These are phyloP conservation scores for Forbesichthys papilliferus DNA, from an alignment of 2,113 vertebrate species.

Conservation along the genomic window DNA sequence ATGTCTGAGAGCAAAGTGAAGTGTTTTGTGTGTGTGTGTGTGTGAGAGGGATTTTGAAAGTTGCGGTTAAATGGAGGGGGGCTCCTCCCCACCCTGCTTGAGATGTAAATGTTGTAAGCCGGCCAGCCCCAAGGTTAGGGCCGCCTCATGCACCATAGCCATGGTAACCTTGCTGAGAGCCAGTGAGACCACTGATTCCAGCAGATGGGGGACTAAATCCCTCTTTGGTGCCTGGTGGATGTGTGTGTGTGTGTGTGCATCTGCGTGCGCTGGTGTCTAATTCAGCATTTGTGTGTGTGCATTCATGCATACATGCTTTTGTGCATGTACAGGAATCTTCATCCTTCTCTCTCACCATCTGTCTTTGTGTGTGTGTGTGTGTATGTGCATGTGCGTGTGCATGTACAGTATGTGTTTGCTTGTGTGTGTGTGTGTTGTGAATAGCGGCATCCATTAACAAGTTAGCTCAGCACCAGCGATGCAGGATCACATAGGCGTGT, in stretches of 20 bases:
- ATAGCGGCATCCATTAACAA: slow-evolving; percentile 6
- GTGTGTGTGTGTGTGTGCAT: not conserved
- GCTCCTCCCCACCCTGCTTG: slow-evolving; percentile 72
- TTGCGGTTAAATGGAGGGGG: slow-evolving; percentile 24
- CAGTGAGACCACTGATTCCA: slow-evolving; percentile 71
- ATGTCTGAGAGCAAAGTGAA: not conserved
- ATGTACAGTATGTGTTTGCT: not conserved
- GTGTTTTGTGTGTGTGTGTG: slow-evolving; percentile 31
- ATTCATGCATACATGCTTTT: not conserved
- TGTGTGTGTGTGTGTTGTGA: not conserved
- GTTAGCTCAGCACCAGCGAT: slow-evolving; percentile 21
- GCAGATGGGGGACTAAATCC: slow-evolving; percentile 62
- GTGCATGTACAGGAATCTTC: not conserved
- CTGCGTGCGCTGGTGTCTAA: not conserved
- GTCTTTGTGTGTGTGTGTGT: not conserved
- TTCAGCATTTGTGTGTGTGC: not conserved
- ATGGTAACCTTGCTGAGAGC: slow-evolving; percentile 73
- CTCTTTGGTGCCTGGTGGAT: slow-evolving; percentile 36
- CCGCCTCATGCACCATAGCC: slow-evolving; percentile 72
- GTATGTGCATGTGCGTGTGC: not conserved
- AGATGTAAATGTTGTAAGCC: slow-evolving; percentile 80
- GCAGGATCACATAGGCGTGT: slow-evolving; percentile 24
- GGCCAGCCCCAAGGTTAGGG: slow-evolving; percentile 50
- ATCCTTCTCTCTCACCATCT: not conserved
- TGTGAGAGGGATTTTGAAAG: slow-evolving; percentile 4